Evolutionary conservation across 2,113 vertebrate species (phyloP), one percentile per base, ranked within the genome.

Genomic region (Madoqua kirkii): DNA sequence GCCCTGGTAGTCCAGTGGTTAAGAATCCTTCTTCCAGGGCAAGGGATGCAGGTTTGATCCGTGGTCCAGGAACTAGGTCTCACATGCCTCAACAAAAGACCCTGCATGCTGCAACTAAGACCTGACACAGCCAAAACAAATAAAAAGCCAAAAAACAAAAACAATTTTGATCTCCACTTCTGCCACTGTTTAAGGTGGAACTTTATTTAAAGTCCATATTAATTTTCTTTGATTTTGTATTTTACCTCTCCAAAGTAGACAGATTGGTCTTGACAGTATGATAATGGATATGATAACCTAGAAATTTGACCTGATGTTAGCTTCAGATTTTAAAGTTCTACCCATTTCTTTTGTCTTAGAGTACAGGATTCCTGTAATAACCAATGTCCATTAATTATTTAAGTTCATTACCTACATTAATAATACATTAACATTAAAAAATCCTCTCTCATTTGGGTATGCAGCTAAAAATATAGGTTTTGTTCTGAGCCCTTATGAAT

Each of bases 391-490:
- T 96, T 95, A 97, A 97, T 97, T 94, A 95, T 97, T 97, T 96
- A 97, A 95, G 54, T 88, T 98, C 31, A 88, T 91, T 97, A 96
- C 76, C 12, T 94, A 25, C 50, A 83, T 97, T 97, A 96, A 94
- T 95, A 94, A 91, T 93, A 19, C 0, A 87, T 85, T 84, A 88
- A 48, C 6, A 50, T 87, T 23, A 82, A 83, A 95, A 88, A 57
- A 48, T 67, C 29, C 84, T 85, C 31, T 92, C 4, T 83, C 43
- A 85, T 86, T 40, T 59, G 40, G 14, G 43, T 97, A 91, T 94
- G 33, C 50, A 91, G 31, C n/a, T 89, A 3, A 92, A 92, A 91
- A 55, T 64, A 67, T 43, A 89, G 48, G 14, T 92, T 95, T 96
- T 81, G n/a, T 92, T 84, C 14, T 92, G 64, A 88, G 16, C 67